phyloP scores from a whole-genome alignment of 1,140 invertebrate species.

The Hetaerina americana region DNA sequence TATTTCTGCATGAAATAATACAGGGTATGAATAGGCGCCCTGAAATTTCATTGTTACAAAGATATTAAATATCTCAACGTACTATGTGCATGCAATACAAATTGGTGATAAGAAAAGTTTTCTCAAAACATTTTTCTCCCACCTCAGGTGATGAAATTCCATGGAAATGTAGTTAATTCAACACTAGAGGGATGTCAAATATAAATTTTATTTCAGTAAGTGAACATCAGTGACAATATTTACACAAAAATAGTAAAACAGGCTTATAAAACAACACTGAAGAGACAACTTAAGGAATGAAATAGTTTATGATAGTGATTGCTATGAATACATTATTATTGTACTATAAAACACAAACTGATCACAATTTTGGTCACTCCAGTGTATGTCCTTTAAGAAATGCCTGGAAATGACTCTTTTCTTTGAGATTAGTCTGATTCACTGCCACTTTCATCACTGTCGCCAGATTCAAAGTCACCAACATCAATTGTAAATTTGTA shows the following conservation, averaged over 20 bases:
- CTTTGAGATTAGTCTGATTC: not conserved
- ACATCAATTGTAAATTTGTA: constrained; percentile 78
- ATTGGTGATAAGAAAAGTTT: too few relatives aligned
- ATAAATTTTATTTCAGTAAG: not conserved
- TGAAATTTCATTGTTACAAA: too few relatives aligned
- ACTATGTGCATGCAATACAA: too few relatives aligned
- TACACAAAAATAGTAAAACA: not conserved
- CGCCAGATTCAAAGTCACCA: constrained; percentile 47
- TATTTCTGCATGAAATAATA: too few relatives aligned
- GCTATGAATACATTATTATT: not conserved
- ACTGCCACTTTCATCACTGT: not conserved
- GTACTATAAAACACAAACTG: not conserved
- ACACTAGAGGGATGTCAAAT: too few relatives aligned
- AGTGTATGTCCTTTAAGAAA: not conserved
- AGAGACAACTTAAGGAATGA: not conserved
- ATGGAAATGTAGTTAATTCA: too few relatives aligned
- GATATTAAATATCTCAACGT: too few relatives aligned
- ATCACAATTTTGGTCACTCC: not conserved
- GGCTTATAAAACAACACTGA: not conserved
- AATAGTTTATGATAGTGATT: not conserved
- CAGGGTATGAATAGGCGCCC: too few relatives aligned
- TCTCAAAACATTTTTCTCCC: too few relatives aligned
- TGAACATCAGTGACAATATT: not conserved
- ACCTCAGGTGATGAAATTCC: too few relatives aligned
- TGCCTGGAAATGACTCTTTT: not conserved